Evolutionary conservation across 2,888 invertebrate genomes (phyloP).

Genomic region (Eurytoma californica): DNA sequence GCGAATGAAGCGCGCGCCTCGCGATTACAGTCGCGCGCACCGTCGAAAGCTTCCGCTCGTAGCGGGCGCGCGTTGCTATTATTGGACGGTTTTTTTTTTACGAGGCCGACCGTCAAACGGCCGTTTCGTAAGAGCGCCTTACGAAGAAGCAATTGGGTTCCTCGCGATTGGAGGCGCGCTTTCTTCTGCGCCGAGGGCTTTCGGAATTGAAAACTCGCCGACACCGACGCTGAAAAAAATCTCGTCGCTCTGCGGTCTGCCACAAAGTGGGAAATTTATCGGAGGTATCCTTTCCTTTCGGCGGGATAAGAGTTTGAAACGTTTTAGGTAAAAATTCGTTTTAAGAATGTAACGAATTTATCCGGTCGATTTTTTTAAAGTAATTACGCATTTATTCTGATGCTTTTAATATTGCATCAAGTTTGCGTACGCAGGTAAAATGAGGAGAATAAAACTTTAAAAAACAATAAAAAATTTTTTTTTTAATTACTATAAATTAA

Average conservation of each 20-base stretch:
- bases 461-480: no score
- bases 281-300: neutral
- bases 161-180: neutral
- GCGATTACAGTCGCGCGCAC: neutral
- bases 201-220: neutral
- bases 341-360: no score
- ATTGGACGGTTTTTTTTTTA: slow-evolving; percentile 18
- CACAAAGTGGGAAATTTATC: neutral
- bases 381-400: no score
- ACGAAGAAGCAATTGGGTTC: slow-evolving; percentile 3
- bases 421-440: no score
- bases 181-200: neutral
- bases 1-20: slow-evolving; percentile 54
- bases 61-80: neutral
- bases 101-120: slow-evolving; percentile 1
- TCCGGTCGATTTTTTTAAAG: no score
- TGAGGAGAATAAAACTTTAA: no score
- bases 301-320: neutral
- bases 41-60: slow-evolving; percentile 28
- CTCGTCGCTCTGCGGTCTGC: neutral
- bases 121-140: neutral
- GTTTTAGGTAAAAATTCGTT: no score
- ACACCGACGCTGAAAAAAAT: neutral
- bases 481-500: no score
- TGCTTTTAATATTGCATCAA: no score